Conservation (phyloP, 2,113 vertebrate genomes). For the Dicerorhinus sumatrensis region DNA sequence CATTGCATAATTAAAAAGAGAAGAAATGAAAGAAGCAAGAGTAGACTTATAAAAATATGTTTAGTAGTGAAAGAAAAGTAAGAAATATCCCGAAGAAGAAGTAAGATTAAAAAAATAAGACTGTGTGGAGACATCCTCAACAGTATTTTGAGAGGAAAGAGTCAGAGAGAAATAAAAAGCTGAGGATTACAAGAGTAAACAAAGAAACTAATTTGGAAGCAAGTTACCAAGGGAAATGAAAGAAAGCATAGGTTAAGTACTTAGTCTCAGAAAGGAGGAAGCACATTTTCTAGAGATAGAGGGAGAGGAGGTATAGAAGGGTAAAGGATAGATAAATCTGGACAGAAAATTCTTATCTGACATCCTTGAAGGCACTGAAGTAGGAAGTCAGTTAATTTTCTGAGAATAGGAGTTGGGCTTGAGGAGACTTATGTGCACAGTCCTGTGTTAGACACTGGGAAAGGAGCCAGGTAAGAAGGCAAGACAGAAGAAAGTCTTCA, state of each 20-base stretch:
- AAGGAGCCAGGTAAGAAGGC: neutral
- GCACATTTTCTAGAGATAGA: neutral
- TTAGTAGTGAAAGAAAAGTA: neutral
- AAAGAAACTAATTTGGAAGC: neutral
- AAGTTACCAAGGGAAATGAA: neutral
- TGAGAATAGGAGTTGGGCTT: neutral
- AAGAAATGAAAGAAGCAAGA: neutral
- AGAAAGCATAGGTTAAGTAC: neutral
- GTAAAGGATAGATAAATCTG: neutral
- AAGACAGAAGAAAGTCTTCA: neutral
- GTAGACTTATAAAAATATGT: neutral
- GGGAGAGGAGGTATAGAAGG: neutral
- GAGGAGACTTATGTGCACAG: neutral
- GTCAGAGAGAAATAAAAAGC: neutral
- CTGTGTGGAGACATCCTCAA: neutral
- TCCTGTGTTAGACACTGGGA: neutral
- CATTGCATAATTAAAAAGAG: neutral
- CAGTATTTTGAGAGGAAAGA: too few species aligned
- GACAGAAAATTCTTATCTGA: neutral
- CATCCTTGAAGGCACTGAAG: neutral
- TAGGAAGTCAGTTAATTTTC: neutral
- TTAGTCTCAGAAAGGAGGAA: neutral
- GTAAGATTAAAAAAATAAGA: neutral
- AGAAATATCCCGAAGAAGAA: neutral
- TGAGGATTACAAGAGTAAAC: neutral